Base-by-base conservation (phyloP, 2,797 vertebrate genomes). In the Hipposideros larvatus region DNA sequence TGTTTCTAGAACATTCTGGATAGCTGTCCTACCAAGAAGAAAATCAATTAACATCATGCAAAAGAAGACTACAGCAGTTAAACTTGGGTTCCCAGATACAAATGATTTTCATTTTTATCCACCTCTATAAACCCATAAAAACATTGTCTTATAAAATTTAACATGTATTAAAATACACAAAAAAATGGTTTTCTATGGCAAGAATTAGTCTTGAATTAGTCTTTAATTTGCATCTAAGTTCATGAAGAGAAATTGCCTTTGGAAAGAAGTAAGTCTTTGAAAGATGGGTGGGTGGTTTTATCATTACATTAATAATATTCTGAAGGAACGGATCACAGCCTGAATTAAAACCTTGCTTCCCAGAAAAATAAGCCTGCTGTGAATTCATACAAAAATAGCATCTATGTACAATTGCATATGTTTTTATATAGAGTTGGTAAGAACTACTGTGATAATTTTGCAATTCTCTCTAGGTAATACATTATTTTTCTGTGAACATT, bases 21-120 rank as follows among this genome's bases (percentile, higher is more conserved):
- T 63, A 87, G 34, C 15, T 87, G 11, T 78, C 21, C 61, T 43
- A 61, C 51, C 15, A 82, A 75, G 2, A 51, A 65, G n/a, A 95
- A 95, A 90, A 78, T 34, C 16, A 78, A 53, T 87, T 77, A 94
- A 84, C n/a, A n/a, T 93, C 65, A 48, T 63, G 28, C 31, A 90
- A 95, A 96, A 79, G 51, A 91, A 89, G 43, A 70, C 18, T 48
- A 66, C 0, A 63, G 19, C 90, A 79, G 95, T 96, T 91, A 94
- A 95, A 90, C 19, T 70, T n/a, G 46, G 14, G 22, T 79, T 96
- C 13, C 48, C 41, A 93, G 34, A 82, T 34, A 73, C 7, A 95
- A 88, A 66, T 82, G 21, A 7, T 94, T 91, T 94, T 90, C 34
- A 87, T 94, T 92, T 84, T 91, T 66, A 86, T 46, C 28, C 15